Base-by-base conservation (phyloP, 2,797 vertebrate genomes). In the Percopsis omiscomaycus region DNA sequence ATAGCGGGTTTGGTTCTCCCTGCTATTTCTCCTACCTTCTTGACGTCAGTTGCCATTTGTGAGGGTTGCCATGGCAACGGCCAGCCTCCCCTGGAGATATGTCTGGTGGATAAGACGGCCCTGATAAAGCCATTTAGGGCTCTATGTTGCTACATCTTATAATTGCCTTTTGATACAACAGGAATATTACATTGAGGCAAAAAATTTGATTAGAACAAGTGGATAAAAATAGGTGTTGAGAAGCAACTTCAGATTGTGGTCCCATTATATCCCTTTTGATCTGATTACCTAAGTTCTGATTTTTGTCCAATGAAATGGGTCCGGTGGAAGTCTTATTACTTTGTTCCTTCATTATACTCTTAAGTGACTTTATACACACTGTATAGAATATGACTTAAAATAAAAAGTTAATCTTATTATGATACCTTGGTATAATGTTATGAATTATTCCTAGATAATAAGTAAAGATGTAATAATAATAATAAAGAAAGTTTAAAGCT, bases 21-120 rank as follows among this genome's bases (percentile, higher is more conserved):
- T 93, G 89, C 89, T 92, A 92, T 90, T 93, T 93, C 92, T 93
- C 92, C 93, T 92, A 92, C 89, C 93, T 93, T 91, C 91, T 93
- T 96, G 94, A 96, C 88, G 91, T 96, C 95, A 96, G 89, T 90
- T 94, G 92, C 93, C 94, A 92, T 95, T 95, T 95, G 92, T 94
- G 89, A 91, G 87, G 85, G 94, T 96, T 96, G 91, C 94, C 94
- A 87, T 87, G 92, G 94, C 92, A 94, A 96, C 94, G 89, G 91
- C 93, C 90, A 94, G 78, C 92, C 93, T 93, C 93, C 92, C 92
- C 84, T 84, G 89, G 93, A 94, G 93, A 94, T 84, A 79, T 92
- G 91, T 89, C 88, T 92, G 86, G 83, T 90, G 91, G 92, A 93
- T 93, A 93, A 92, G 88, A 93, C 89, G 79, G 88, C 88, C 90